A percentile compares a stretch with the other conserved stretches of the same genome.
Evolutionary conservation across 2,113 vertebrate species (phyloP).

Genomic region (Labrus mixtus): DNA sequence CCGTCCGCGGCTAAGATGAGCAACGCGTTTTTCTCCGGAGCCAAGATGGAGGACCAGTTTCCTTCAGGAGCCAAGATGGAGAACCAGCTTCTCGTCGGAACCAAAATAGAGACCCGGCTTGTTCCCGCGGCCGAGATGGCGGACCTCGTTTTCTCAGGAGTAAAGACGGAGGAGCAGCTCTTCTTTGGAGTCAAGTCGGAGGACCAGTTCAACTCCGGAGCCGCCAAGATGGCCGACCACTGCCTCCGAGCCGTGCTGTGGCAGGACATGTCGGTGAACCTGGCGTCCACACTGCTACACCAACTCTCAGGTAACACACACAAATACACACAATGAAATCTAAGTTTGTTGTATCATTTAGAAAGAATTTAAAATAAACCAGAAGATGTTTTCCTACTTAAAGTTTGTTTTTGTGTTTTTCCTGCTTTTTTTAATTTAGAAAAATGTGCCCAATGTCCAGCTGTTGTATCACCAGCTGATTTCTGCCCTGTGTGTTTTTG

Average conservation of each 20-base stretch:
- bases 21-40: neutral
- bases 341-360: too few species aligned
- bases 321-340: neutral
- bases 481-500: neutral
- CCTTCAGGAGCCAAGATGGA: slow-evolving; percentile 7
- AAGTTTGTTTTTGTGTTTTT: too few species aligned
- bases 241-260: slow-evolving; percentile 76
- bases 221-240: slow-evolving; percentile 70
- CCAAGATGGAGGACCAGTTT: slow-evolving; percentile 15
- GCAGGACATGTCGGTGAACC: slow-evolving; percentile 81
- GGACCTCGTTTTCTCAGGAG: slow-evolving; percentile 21
- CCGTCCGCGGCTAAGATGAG: slow-evolving; percentile 17
- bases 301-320: slow-evolving; percentile 75
- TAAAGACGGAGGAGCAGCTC: slow-evolving; percentile 55
- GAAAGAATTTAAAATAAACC: too few species aligned
- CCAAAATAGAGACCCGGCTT: slow-evolving; percentile 10
- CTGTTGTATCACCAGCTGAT: too few species aligned
- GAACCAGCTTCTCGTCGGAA: slow-evolving; percentile 4
- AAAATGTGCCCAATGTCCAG: too few species aligned
- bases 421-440: too few species aligned
- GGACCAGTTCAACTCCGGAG: slow-evolving; percentile 57
- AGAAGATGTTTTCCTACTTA: too few species aligned
- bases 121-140: slow-evolving; percentile 21
- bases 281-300: slow-evolving; percentile 79
- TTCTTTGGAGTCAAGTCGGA: slow-evolving; percentile 67